Conservation (phyloP, 2,797 vertebrate species). For the Rhinoraja longicauda region DNA sequence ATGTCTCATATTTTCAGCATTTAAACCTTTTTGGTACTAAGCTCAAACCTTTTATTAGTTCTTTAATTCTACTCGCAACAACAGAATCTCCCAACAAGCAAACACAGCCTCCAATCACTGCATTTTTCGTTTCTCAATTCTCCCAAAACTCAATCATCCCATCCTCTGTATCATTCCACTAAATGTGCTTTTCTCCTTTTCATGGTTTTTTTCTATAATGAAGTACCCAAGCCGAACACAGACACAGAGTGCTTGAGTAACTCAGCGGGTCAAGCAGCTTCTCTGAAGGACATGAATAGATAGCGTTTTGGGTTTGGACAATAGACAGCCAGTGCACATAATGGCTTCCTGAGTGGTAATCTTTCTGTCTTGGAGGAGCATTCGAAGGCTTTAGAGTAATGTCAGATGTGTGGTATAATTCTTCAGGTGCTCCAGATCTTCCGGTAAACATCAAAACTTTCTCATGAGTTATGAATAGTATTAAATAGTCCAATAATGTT, state of each 20-base stretch:
- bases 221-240: neutral
- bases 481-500: too few relatives aligned
- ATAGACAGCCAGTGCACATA: too few relatives aligned
- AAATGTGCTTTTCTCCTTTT: neutral
- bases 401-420: neutral
- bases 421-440: neutral
- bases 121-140: neutral
- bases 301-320: too few relatives aligned
- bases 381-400: neutral
- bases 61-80: too few relatives aligned
- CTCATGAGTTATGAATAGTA: neutral
- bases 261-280: too few relatives aligned
- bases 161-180: neutral
- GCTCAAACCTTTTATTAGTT: neutral
- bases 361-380: neutral
- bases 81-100: neutral
- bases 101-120: neutral
- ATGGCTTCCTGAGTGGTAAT: too few relatives aligned
- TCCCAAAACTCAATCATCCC: neutral
- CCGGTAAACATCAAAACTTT: neutral
- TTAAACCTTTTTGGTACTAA: too few relatives aligned
- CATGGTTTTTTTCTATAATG: neutral
- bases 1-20: neutral
- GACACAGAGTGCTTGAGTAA: too few relatives aligned
- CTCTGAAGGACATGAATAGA: too few relatives aligned